phyloP scores from a whole-genome alignment of 2,888 invertebrate species.

The Gryllus longicercus region DNA sequence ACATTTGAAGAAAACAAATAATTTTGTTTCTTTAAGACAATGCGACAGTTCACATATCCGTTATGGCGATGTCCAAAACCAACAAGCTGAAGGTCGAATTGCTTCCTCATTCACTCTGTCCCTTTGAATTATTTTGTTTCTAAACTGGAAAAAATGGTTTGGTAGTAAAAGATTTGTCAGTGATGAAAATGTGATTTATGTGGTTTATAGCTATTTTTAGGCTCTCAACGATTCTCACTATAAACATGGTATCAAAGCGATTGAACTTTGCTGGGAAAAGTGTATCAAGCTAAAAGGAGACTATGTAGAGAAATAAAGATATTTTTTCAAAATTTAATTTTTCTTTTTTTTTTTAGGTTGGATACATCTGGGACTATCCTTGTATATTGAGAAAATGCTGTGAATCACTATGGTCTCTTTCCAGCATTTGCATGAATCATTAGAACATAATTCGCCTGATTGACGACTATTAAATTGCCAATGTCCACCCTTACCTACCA shows the following conservation, averaged over 20 bases:
- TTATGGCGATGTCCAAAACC: conserved; percentile 33
- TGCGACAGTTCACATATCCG: conserved; percentile 21
- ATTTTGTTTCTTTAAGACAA: neutral
- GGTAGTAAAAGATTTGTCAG: conserved; percentile 35
- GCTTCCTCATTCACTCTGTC: conserved; percentile 33
- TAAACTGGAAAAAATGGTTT: conserved; percentile 32
- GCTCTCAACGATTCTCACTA: conserved; percentile 34
- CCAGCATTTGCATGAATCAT: no score
- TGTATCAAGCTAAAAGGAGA: conserved; percentile 32
- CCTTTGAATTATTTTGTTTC: conserved; percentile 33
- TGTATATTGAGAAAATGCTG: neutral
- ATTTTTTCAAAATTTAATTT: conserved; percentile 24
- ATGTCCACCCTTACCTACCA: no score
- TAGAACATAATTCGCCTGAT: no score
- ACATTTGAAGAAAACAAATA: neutral
- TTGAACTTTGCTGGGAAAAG: conserved; percentile 36
- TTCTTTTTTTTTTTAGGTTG: neutral
- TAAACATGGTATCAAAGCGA: conserved; percentile 29
- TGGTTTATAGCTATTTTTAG: conserved; percentile 36
- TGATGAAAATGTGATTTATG: conserved; percentile 34
- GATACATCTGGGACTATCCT: neutral
- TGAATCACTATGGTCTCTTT: no score
- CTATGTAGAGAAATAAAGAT: conserved; percentile 34
- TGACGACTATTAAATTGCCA: no score
- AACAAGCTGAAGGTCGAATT: conserved; percentile 35